Conservation (phyloP, 2,888 invertebrate species). For the Apotomis turbidana region DNA sequence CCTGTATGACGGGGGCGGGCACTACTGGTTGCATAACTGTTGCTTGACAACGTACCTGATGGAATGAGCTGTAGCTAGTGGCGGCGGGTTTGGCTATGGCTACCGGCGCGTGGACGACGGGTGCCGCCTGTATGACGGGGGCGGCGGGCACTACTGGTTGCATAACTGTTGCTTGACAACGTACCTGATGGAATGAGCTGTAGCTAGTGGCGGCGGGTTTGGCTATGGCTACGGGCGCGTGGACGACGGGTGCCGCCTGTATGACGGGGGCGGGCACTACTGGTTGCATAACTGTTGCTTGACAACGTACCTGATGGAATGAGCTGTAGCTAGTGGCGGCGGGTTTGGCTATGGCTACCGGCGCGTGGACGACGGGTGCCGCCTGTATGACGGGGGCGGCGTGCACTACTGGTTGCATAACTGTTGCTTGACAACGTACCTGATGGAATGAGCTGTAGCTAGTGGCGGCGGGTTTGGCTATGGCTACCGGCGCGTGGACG, state of each 20-base stretch:
- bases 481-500: slow-evolving; percentile 57
- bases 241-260: slow-evolving; percentile 51
- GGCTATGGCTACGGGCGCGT: slow-evolving; percentile 63
- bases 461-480: slow-evolving; percentile 79
- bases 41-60: slow-evolving; percentile 61
- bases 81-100: slow-evolving; percentile 76
- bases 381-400: slow-evolving; percentile 57
- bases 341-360: slow-evolving; percentile 68
- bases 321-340: slow-evolving; percentile 85
- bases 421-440: slow-evolving; percentile 62
- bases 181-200: slow-evolving; percentile 79
- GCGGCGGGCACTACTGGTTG: slow-evolving; percentile 66
- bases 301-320: slow-evolving; percentile 72
- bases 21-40: slow-evolving; percentile 65
- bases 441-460: slow-evolving; percentile 84
- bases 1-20: slow-evolving; percentile 56
- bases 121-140: slow-evolving; percentile 50
- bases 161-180: slow-evolving; percentile 61
- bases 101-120: slow-evolving; percentile 54
- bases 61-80: slow-evolving; percentile 85
- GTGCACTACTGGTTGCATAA: slow-evolving; percentile 63
- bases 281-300: slow-evolving; percentile 65
- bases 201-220: slow-evolving; percentile 84
- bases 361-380: slow-evolving; percentile 50
- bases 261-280: slow-evolving; percentile 59